Evolutionary conservation across 2,113 vertebrate genomes (phyloP).

Genomic region (Sceloporus tristichus): DNA sequence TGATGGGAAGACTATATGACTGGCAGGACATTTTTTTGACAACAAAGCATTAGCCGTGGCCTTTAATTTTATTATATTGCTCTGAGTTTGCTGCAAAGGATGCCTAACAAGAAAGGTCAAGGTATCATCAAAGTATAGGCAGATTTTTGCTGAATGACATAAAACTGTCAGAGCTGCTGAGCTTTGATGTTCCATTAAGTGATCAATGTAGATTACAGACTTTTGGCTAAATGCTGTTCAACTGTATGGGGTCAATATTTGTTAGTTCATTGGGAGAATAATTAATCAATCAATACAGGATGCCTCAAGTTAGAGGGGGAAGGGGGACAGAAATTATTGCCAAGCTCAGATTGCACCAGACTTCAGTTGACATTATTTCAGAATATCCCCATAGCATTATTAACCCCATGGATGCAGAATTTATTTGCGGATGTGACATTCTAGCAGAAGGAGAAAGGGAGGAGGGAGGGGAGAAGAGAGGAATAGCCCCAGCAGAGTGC

Average conservation of each 20-base stretch:
- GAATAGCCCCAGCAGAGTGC: constrained; percentile 57
- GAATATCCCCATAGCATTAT: constrained; percentile 67
- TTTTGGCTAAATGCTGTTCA: constrained; percentile 87
- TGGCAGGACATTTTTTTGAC: constrained; percentile 63
- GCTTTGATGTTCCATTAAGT: constrained; percentile 97
- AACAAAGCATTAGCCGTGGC: constrained; percentile 65
- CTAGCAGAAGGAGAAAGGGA: constrained; percentile 35
- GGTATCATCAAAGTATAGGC: constrained; percentile 86
- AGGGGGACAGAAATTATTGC: constrained; percentile 72
- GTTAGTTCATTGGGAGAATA: constrained; percentile 97
- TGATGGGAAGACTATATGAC: constrained; percentile 9
- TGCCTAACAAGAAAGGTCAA: constrained; percentile 84
- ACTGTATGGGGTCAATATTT: constrained; percentile 93
- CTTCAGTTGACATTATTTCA: constrained; percentile 75
- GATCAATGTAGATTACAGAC: constrained; percentile 91
- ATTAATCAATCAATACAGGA: constrained; percentile 96
- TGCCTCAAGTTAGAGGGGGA: constrained; percentile 74
- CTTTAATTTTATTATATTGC: constrained; percentile 78
- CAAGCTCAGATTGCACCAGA: constrained; percentile 65
- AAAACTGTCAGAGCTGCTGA: constrained; percentile 88
- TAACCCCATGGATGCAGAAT: constrained; percentile 74
- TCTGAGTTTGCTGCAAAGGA: constrained; percentile 73
- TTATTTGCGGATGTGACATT: constrained; percentile 67
- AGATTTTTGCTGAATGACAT: constrained; percentile 90
- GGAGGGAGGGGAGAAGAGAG: constrained; percentile 37